These are phyloP conservation scores for Eurytoma californica DNA, from an alignment of 2,888 invertebrate genomes.

Conservation along the genomic window DNA sequence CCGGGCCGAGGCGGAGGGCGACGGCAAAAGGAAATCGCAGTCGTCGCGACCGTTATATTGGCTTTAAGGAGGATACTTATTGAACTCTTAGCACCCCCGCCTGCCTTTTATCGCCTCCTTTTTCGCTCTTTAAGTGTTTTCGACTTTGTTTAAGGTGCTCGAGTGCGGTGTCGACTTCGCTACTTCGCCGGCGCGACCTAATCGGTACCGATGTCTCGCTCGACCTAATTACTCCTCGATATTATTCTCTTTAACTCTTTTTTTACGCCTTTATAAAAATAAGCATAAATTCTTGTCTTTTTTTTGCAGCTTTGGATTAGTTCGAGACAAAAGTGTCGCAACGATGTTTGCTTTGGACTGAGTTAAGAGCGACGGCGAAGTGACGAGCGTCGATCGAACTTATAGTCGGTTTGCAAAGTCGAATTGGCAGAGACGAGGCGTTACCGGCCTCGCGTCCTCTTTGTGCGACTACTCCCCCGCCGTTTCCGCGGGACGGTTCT, in stretches of 20 bases:
- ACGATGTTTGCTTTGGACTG: too few relatives aligned
- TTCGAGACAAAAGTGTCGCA: too few relatives aligned
- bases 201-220: slow-evolving; percentile 32
- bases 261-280: neutral
- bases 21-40: slow-evolving; percentile 54
- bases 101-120: slow-evolving; percentile 66
- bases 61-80: slow-evolving; percentile 73
- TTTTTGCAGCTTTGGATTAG: neutral
- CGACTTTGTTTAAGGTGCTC: slow-evolving; percentile 64
- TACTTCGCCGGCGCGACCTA: slow-evolving; percentile 22
- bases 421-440: neutral
- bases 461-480: slow-evolving; percentile 27
- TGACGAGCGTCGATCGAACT: slow-evolving; percentile 18
- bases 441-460: neutral
- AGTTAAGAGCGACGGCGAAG: neutral
- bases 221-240: slow-evolving; percentile 13
- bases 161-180: slow-evolving; percentile 44
- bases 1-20: slow-evolving; percentile 53
- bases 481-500: slow-evolving; percentile 46
- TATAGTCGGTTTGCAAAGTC: neutral
- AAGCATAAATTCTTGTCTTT: neutral
- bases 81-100: slow-evolving; percentile 69
- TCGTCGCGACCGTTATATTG: slow-evolving; percentile 66
- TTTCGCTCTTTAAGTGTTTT: slow-evolving; percentile 66
- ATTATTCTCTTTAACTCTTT: neutral